phyloP scores from a whole-genome alignment of 2,113 vertebrate species.

The Stigmatopora nigra region DNA sequence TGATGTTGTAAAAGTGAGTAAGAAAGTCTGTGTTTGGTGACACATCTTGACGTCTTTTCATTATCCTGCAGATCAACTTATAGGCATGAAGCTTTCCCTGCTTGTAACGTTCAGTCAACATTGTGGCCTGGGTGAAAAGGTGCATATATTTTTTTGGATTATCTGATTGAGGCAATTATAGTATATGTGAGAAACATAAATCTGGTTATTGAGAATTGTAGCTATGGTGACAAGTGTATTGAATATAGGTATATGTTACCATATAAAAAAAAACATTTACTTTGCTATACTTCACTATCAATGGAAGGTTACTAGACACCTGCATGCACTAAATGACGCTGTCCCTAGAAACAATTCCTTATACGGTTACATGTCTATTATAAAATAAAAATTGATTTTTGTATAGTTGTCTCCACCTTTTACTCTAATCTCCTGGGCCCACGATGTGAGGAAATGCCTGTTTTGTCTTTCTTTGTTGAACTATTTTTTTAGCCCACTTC shows the following conservation, averaged over 20 bases:
- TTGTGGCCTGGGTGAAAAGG: constrained; percentile 80
- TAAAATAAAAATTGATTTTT: too few relatives aligned
- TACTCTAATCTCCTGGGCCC: too few relatives aligned
- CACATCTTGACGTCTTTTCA: constrained; percentile 97
- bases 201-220: not conserved
- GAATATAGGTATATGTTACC: too few relatives aligned
- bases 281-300: too few relatives aligned
- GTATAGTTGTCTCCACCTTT: too few relatives aligned
- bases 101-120: constrained; percentile 94
- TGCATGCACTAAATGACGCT: too few relatives aligned
- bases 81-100: constrained; percentile 98
- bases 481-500: not conserved
- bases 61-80: constrained; percentile 98
- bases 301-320: too few relatives aligned
- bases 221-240: too few relatives aligned
- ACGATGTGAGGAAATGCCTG: not conserved
- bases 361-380: too few relatives aligned
- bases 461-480: not conserved
- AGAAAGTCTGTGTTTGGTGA: constrained; percentile 95
- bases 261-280: too few relatives aligned
- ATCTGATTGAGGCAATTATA: not conserved
- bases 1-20: constrained; percentile 98
- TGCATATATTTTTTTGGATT: not conserved
- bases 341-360: too few relatives aligned
- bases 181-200: too few relatives aligned